Evolutionary conservation across 2,113 vertebrate species (phyloP), one percentile per base, ranked within the genome.

Genomic region (Prinia subflava): DNA sequence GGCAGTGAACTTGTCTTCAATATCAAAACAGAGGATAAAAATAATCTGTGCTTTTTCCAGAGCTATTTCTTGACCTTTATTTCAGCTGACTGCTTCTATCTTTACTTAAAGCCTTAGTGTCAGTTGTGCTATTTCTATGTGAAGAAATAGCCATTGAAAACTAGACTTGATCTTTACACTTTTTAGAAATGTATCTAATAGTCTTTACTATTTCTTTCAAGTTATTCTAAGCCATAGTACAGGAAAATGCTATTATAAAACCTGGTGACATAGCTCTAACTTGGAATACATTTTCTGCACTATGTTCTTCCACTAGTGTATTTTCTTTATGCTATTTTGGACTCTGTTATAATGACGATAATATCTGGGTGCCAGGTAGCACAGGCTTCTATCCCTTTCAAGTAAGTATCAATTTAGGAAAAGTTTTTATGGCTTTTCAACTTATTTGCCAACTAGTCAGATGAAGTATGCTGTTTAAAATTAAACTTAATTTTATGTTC

Each of bases 21-120:
- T 37, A 85, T 82, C n/a, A 60, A 84, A 94, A 84, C 24, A 68
- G 67, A 73, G 35, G 56, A 78, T 75, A 92, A 91, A 96, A 94
- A 95, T 87, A 87, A 70, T 46, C 62, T 4, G 0, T 75, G 60
- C 7, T 91, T 89, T 89, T 78, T 69, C 77, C 63, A 81, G 56
- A 67, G 52, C 55, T 80, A 30, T 84, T 87, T 87, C 33, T 79
- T 63, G 44, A 56, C 55, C 77, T 87, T 90, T 88, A 39, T 16
- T 90, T 92, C 55, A 53, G 21, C 50, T 86, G 87, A 37, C 42
- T 80, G n/a, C 46, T 90, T 75, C 84, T 88, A 22, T 93, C 76
- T 94, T 91, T 19, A 31, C 49, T 84, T 78, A 33, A 50, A 91
- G 63, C 42, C 23, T 55, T 87, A 39, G n/a, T 50, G 56, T 89